Evolutionary conservation across 2,888 invertebrate genomes (phyloP), one percentile per base, ranked within the genome.

Genomic region (Dorcus hopei): DNA sequence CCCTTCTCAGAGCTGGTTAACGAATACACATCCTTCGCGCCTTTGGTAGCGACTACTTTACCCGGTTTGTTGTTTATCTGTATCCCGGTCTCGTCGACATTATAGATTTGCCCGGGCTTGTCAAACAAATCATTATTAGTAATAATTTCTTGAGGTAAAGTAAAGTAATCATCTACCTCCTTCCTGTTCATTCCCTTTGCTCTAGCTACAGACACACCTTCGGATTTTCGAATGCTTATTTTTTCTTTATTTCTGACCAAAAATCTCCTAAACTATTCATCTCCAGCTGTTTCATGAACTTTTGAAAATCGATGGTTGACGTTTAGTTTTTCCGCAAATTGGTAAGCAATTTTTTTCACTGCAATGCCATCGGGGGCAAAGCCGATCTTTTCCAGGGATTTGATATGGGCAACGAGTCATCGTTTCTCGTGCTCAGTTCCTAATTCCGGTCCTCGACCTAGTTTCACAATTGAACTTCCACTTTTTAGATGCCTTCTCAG

Each of bases 241-340:
- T 58, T 14, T 8, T 59, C 42, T 14, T 49, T 41, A 58, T 62
- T 45, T 49, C 58, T 43, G 9, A 48, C 9, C 41, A 62, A 33
- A 56, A 62, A 62, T 19, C 41, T 23, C 9, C 50, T 38, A 14
- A 62, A 43, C 62, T 60, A 62, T 50, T 61, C 55, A 16, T 50
- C 40, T 9, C 60, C 52, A 42, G 57, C 56, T 47, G 48, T 14
- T 43, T 45, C n/a, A 19, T 23, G 33, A 9, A 9, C 9, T 43
- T n/a, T 42, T 41, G 48, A 23, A 54, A 58, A 40, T 33, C n/a
- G 26, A 11, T 38, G n/a, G 14, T 41, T 5, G 7, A 5, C 1
- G 2, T 7, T 5, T 5, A 7, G 1, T n/a, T 2, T 41, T 6
- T 41, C 41, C 1, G 41, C 41, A 41, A 41, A 41, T 9, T 41